Evolutionary conservation across 2,797 vertebrate genomes (phyloP), one percentile per base, ranked within the genome.

Genomic region (Muraenolepis orangiensis): DNA sequence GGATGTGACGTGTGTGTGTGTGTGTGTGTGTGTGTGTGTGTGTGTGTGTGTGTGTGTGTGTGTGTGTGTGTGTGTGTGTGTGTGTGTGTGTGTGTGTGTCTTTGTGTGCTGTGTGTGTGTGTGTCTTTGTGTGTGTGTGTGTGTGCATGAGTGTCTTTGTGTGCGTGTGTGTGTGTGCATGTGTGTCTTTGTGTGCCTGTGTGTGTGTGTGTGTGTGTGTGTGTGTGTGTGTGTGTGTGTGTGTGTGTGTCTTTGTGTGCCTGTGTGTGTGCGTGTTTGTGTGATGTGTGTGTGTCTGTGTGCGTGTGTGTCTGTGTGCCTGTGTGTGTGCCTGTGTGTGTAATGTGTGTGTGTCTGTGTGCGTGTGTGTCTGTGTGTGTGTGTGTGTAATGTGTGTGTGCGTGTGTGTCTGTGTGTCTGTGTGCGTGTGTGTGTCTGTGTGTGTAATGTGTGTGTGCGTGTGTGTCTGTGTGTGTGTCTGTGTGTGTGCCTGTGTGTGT

Each of bases 21-120:
- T 64, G 57, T 69, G 68, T 70, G 68, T 69, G 69, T 26, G 46
- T 64, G 32, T 36, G 13, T 40, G 61, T 67, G 32, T 20, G 23
- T 73, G 57, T 66, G 80, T 75, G 69, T 80, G 71, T 68, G 76
- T 69, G 69, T 31, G 42, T 38, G 71, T 73, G 30, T 66, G 34
- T 51, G 31, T 69, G 71, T 51, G n/a, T 34, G n/a, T 40, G 26
- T 36, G 76, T 66, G 72, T 69, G 68, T 46, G 61, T 38, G 64
- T 80, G 87, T 88, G 84, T 80, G 84, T n/a, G n/a, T n/a, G 88
- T 80, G 75, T 80, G 80, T n/a, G n/a, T n/a, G n/a, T n/a, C n/a
- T n/a, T n/a, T n/a, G n/a, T n/a, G n/a, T n/a, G n/a, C n/a, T n/a
- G n/a, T n/a, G n/a, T n/a, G n/a, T 69, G 69, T 31, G 42, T 38